These are phyloP conservation scores for Tetrax tetrax DNA, from an alignment of 2,113 vertebrate genomes.

Conservation along the genomic window DNA sequence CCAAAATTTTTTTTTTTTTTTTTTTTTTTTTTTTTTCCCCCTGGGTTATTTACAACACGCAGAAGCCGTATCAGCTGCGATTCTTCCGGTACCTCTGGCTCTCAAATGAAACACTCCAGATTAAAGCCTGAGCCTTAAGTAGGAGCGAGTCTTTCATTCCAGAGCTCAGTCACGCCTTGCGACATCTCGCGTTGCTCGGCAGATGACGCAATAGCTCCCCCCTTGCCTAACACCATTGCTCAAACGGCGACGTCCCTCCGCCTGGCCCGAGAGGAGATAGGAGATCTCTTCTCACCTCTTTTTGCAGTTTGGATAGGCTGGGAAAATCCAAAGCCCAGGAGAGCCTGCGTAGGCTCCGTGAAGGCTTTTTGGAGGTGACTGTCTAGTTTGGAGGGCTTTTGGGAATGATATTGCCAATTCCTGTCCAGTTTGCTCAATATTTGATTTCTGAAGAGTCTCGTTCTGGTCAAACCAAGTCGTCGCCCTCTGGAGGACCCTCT, in stretches of 20 bases:
- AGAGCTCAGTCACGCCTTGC: neutral
- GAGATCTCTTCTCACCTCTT: neutral
- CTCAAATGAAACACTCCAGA: neutral
- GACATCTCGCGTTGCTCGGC: neutral
- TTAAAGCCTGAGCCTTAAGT: neutral
- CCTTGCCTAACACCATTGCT: neutral
- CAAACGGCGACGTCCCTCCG: neutral
- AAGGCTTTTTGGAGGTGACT: neutral
- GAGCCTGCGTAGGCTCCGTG: accelerated
- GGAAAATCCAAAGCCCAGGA: neutral
- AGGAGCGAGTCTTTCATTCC: neutral
- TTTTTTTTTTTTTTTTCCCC: no score
- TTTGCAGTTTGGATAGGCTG: neutral
- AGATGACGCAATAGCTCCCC: neutral
- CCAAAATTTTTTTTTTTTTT: no score
- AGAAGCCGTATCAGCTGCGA: neutral
- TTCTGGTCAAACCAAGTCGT: neutral
- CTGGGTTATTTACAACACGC: neutral
- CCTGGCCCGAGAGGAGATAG: neutral
- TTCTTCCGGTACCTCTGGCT: neutral
- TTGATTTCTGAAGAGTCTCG: neutral
- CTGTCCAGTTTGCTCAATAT: neutral
- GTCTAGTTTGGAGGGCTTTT: neutral
- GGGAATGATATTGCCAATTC: neutral
- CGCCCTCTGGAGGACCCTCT: neutral